These are phyloP conservation scores for Lophura nycthemera DNA, from an alignment of 2,113 vertebrate genomes.

Conservation along the genomic window DNA sequence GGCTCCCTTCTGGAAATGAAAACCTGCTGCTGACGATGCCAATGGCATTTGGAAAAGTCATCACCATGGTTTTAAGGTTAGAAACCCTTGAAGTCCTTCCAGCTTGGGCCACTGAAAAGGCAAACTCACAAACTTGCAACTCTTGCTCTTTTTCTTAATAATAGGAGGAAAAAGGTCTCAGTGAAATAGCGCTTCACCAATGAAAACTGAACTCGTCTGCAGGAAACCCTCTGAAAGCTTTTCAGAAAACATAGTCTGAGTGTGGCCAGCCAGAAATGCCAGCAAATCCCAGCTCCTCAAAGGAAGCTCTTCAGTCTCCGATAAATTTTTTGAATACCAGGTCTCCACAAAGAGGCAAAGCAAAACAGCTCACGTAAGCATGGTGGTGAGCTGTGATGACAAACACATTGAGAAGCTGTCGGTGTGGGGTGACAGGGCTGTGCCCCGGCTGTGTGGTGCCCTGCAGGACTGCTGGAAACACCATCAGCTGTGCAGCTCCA, in stretches of 20 bases:
- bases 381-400: not conserved
- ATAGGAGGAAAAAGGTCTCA: not conserved
- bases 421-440: not conserved
- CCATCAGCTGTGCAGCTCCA: not conserved
- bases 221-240: not conserved
- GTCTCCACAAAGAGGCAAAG: not conserved
- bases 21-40: slow-evolving; percentile 40
- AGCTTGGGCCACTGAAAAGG: slow-evolving; percentile 52
- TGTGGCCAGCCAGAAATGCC: not conserved
- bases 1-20: not conserved
- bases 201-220: not conserved
- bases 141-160: slow-evolving; percentile 11
- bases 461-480: not conserved
- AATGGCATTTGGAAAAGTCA: slow-evolving; percentile 44
- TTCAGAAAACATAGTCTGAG: not conserved
- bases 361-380: not conserved
- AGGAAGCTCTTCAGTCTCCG: not conserved
- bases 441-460: not conserved
- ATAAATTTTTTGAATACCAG: slow-evolving; percentile 24
- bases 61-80: slow-evolving; percentile 17
- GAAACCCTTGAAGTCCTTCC: slow-evolving; percentile 42
- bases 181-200: not conserved
- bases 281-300: not conserved
- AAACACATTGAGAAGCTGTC: not conserved
- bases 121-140: slow-evolving; percentile 1